Percentiles rank a stretch among this genome's conserved stretches.
phyloP scores from a whole-genome alignment of 2,113 vertebrate genomes.

The Stomatorhinus ivindoensis region DNA sequence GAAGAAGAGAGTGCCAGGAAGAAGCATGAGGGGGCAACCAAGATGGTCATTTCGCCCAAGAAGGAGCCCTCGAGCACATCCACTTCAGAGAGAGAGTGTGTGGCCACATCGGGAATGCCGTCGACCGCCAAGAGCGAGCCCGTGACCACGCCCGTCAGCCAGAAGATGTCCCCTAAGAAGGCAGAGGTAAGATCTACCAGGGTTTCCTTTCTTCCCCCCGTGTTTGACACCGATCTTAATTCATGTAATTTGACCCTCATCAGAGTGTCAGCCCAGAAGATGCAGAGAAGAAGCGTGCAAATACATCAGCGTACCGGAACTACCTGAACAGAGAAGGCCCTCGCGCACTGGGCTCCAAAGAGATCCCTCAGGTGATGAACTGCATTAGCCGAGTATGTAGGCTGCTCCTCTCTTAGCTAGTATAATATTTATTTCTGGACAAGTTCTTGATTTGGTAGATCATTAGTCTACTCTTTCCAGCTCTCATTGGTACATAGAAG shows the following conservation, averaged over 20 bases:
- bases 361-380: constrained; percentile 73
- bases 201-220: not conserved
- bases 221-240: not conserved
- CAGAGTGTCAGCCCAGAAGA: constrained; percentile 79
- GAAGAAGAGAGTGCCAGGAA: constrained; percentile 46
- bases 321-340: constrained; percentile 92
- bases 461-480: not conserved
- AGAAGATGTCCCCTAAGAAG: constrained; percentile 74
- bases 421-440: not conserved
- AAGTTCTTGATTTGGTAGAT: not conserved
- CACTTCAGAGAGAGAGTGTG: constrained; percentile 31
- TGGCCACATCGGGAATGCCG: constrained; percentile 49
- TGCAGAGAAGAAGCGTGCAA: constrained; percentile 76
- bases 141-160: constrained; percentile 51
- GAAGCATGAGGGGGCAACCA: constrained; percentile 30
- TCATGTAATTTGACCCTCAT: not conserved
- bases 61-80: constrained; percentile 35
- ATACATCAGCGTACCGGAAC: constrained; percentile 79
- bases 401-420: not conserved
- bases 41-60: constrained; percentile 38
- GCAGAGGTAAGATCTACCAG: constrained; percentile 60
- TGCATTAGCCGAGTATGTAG: not conserved
- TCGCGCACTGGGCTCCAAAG: constrained; percentile 89
- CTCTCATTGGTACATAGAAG: not conserved
- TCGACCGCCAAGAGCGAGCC: constrained; percentile 50